Base-by-base conservation (phyloP, 2,888 invertebrate genomes). In the Scrobipalpa costella region DNA sequence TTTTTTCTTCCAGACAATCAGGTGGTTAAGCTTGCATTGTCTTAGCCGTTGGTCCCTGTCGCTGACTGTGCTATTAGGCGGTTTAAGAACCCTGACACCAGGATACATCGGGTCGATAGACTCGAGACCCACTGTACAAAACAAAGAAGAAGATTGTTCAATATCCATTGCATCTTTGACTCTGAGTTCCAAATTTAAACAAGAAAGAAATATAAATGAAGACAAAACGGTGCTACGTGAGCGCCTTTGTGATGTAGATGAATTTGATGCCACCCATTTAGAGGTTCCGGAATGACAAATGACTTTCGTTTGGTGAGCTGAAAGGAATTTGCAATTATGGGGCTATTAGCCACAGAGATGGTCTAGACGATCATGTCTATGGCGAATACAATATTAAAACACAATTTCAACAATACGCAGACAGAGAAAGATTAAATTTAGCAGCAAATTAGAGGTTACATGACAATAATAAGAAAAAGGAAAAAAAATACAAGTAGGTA, bases 201-300 rank as follows among this genome's bases (percentile, higher is more conserved):
- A 13, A 52, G 50, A 52, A 52, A 17, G 21, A 52, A 52, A 17
- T 27, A 52, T 27, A 52, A 52, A 52, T 52, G 50, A 52, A 52
- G 50, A 52, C 50, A 21, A 21, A 52, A 33, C 34, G 55, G 15
- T 55, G 7, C 2, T 15, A 34, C 55, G 55, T 55, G 34, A n/a
- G 34, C 34, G 55, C 55, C 55, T 34, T 55, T 55, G 55, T 55
- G 55, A 55, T 55, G 55, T 33, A 55, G 55, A 55, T 34, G 55
- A 55, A 34, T 55, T 55, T 55, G 55, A 55, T 55, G 55, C 33
- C 34, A 34, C 55, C 34, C 55, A 55, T 55, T 55, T 55, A 15
- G 55, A 15, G 55, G 55, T 34, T 33, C 34, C 15, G n/a, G 17
- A 55, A 55, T 55, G 55, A 55, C 15, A 55, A 55, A 55, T 27